Evolutionary conservation across 2,797 vertebrate species (phyloP).

Genomic region (Glyptemys insculpta): DNA sequence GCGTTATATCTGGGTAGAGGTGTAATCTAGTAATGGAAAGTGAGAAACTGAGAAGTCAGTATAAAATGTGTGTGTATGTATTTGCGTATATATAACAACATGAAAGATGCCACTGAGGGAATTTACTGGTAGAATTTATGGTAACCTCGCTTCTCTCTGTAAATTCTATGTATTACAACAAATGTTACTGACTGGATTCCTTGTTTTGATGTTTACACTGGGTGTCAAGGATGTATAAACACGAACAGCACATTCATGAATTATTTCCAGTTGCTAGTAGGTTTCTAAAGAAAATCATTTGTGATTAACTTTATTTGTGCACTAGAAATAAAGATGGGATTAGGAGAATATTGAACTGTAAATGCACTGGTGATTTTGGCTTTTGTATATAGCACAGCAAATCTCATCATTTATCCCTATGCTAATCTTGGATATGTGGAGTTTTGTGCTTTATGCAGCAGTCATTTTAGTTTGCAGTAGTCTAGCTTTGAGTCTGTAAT

Average conservation of each 20-base stretch:
- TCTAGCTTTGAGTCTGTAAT: constrained; percentile 27
- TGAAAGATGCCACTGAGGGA: neutral
- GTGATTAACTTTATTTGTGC: constrained; percentile 75
- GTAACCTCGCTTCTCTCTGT: constrained; percentile 14
- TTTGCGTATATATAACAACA: rapidly evolving
- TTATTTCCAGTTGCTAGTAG: constrained; percentile 68
- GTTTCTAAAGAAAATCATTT: constrained; percentile 72
- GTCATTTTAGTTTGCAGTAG: constrained; percentile 60
- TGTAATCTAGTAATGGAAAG: rapidly evolving
- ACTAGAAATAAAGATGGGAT: constrained; percentile 71
- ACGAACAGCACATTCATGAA: constrained; percentile 72
- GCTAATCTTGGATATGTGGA: constrained; percentile 71
- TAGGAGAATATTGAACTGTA: constrained; percentile 75
- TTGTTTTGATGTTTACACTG: constrained; percentile 74
- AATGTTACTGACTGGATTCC: constrained; percentile 59
- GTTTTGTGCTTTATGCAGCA: constrained; percentile 62
- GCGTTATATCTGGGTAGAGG: too few relatives aligned
- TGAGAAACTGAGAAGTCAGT: neutral
- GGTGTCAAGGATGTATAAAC: constrained; percentile 68
- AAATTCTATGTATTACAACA: constrained; percentile 52
- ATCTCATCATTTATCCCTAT: constrained; percentile 67
- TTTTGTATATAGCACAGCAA: constrained; percentile 64
- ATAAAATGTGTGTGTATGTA: rapidly evolving
- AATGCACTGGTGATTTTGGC: constrained; percentile 73
- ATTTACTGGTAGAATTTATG: constrained; percentile 26